Conservation (phyloP, 2,113 vertebrate genomes). For the Microcebus jonahi region DNA sequence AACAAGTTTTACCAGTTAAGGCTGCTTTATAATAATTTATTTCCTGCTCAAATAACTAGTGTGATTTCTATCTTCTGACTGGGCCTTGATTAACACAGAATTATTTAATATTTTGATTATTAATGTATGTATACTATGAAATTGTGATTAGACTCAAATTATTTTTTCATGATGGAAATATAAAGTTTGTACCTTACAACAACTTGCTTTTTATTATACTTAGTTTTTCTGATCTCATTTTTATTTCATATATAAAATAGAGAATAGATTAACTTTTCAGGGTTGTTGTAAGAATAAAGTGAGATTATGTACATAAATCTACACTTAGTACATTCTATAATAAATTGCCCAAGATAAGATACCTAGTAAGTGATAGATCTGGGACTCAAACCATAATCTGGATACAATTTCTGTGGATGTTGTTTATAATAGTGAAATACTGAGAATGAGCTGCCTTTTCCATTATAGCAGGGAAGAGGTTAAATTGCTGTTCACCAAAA, state of each 20-base stretch:
- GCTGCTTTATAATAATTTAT: neutral
- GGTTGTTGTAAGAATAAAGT: neutral
- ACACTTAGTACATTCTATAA: neutral
- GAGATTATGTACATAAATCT: neutral
- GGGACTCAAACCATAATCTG: neutral
- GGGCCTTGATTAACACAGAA: neutral
- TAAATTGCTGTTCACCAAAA: neutral
- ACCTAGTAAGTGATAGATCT: neutral
- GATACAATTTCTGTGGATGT: neutral
- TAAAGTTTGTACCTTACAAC: neutral
- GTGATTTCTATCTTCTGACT: neutral
- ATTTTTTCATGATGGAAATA: slow-evolving; percentile 9
- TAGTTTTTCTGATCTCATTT: neutral
- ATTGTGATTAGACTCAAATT: neutral
- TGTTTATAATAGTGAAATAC: neutral
- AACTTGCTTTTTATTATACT: neutral
- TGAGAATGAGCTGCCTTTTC: neutral
- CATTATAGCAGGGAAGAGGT: no score
- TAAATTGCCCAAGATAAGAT: neutral
- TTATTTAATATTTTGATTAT: neutral
- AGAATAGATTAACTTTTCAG: neutral
- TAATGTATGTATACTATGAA: neutral
- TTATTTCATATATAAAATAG: slow-evolving; percentile 22
- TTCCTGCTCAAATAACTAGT: neutral
- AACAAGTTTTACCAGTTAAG: neutral